Base-by-base conservation (phyloP, 2,113 vertebrate species). In the Gallinago media region DNA sequence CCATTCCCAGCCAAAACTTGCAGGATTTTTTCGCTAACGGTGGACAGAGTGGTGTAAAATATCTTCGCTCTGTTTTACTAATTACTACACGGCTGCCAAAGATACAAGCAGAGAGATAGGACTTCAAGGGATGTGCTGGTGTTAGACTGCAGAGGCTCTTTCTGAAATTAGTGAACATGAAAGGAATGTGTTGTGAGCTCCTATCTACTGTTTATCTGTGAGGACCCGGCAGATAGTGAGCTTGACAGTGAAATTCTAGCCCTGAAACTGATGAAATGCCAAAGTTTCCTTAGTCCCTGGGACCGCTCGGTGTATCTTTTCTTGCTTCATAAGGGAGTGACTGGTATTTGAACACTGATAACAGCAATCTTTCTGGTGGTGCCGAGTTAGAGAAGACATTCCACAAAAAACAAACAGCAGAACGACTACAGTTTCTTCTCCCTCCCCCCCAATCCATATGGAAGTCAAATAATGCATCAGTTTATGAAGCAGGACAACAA, bases 281-380 rank as follows among this genome's bases (percentile, higher is more conserved):
- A 89, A 93, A 70, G 46, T 97, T 97, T 97, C 94, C 93, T 96
- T 97, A 84, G 91, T 96, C 74, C 67, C 91, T 83, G 88, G 94
- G 96, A 96, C 96, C 19, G 36, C 96, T 89, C 42, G 84, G 96
- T 97, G 96, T 97, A 98, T 98, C 98, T 97, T 97, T 96, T 95
- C 97, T 98, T 97, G 96, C 97, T 97, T 97, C 98, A 97, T 72
- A 96, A 97, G 98, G 98, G 98, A 98, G 98, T 98, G 96, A 97
- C 97, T 98, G 98, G 98, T 98, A 98, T 98, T 98, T 97, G 92
- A 97, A 76, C 76, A 47, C 97, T 97, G 98, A 99, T 99, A 99
- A 98, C 96, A 94, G 87, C 93, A 98, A 98, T 98, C 98, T 98
- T 91, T 84, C 88, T 97, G 84, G 66, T 94, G 96, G 96, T 97